Base-by-base conservation (phyloP, 2,797 vertebrate genomes). In the Scyliorhinus canicula region DNA sequence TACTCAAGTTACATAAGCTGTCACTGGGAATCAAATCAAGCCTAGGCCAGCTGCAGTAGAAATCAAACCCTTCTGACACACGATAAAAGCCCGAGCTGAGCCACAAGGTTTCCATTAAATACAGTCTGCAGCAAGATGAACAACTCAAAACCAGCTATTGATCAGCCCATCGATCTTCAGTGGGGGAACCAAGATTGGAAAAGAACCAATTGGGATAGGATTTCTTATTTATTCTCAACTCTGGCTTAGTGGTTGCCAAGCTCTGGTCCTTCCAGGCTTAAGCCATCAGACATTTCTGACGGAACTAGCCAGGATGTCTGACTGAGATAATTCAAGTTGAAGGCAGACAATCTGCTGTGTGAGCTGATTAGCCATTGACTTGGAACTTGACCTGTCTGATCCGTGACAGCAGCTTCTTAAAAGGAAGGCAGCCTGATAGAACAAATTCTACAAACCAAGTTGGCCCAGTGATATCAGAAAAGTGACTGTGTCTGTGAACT, bases 121-220 rank as follows among this genome's bases (percentile, higher is more conserved):
- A 96, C 97, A 97, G 97, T 97, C 97, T 97, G 97, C 96, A 96
- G 96, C 95, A 97, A 95, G 96, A 96, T 0, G 97, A 97, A 97
- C 97, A 97, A 97, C 97, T 97, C 97, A 97, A 98, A 98, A 97
- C 97, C 97, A 96, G 96, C 96, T 97, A 98, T 98, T 95, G 98
- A 98, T 96, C 97, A 96, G 0, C 14, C 90, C 97, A 98, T 98
- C 96, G 98, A 98, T 98, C 97, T 96, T 96, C 94, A 95, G 95
- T 96, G 95, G 96, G 40, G 96, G 97, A 50, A 97, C 97, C 96
- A 97, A 97, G 97, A 96, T 57, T 95, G 96, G 96, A 97, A 96
- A 96, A 97, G 97, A 96, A 97, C 96, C 96, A 96, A 97, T 96
- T 96, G 97, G 97, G 97, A 97, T 97, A 97, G 97, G 97, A 97